A percentile compares a stretch with the other conserved stretches of the same genome.
Conservation (phyloP, 2,797 vertebrate species). For the Microctenopoma steveboyesi region DNA sequence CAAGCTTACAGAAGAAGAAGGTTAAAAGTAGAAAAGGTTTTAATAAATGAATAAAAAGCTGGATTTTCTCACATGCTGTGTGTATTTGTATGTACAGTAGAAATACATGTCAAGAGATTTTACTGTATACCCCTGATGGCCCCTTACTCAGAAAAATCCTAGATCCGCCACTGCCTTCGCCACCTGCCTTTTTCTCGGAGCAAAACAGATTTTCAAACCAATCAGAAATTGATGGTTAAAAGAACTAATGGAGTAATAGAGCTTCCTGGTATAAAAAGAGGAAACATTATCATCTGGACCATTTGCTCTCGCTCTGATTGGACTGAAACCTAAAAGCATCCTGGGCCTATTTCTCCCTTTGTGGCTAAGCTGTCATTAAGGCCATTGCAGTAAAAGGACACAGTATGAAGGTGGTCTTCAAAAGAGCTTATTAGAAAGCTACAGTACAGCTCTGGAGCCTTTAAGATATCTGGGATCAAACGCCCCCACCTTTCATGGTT, state of each 20-base stretch:
- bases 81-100: too few relatives aligned
- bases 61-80: too few relatives aligned
- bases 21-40: too few relatives aligned
- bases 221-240: neutral
- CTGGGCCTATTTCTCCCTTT: slow-evolving; percentile 32
- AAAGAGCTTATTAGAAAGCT: slow-evolving; percentile 70
- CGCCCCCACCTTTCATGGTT: slow-evolving; percentile 54
- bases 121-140: too few relatives aligned
- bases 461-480: slow-evolving; percentile 79
- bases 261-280: slow-evolving; percentile 17
- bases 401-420: slow-evolving; percentile 73
- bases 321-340: slow-evolving; percentile 30
- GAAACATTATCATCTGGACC: slow-evolving; percentile 41
- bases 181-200: neutral
- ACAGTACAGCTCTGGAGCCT: slow-evolving; percentile 73
- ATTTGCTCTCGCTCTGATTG: slow-evolving; percentile 33
- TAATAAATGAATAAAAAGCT: too few relatives aligned
- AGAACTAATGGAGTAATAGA: slow-evolving; percentile 20
- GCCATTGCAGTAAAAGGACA: slow-evolving; percentile 54
- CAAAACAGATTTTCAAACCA: slow-evolving; percentile 15
- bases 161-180: too few relatives aligned
- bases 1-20: too few relatives aligned
- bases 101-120: too few relatives aligned
- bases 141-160: too few relatives aligned
- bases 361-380: slow-evolving; percentile 56